Evolutionary conservation across 2,113 vertebrate species (phyloP), one percentile per base, ranked within the genome.

Genomic region (Podarcis cretensis): DNA sequence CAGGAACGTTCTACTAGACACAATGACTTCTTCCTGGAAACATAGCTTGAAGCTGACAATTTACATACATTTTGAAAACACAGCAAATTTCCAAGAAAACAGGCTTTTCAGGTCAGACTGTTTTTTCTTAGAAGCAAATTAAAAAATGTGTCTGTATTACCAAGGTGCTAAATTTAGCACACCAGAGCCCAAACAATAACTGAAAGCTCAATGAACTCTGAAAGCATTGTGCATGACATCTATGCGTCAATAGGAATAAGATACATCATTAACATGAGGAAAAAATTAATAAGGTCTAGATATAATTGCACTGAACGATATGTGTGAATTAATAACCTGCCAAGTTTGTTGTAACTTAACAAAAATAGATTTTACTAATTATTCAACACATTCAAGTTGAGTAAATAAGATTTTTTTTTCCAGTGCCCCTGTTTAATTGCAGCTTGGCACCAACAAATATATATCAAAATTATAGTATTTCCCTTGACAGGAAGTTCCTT

Each of bases 381-480:
- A 97, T 96, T 97, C 96, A 97, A 96, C 94, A 96, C 93, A 96
- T 96, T 94, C 92, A 94, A 97, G 92, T 93, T 96, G 95, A 92
- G 96, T 97, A 97, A 97, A 97, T 97, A 97, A 97, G 97, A 96
- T 14, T 78, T 30, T 66, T 94, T 92, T 94, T 95, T 92, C 95
- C 93, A 96, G 92, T 95, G 95, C 96, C 95, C 95, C 95, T 94
- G 96, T 97, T 97, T 97, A 97, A 97, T 98, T 98, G 96, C 96
- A 97, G 96, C 97, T 98, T 96, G 97, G 96, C 96, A 98, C 97
- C 97, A 98, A 97, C 96, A 97, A 97, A 97, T 97, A 96, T 97
- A 97, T 96, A 97, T 98, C 97, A 98, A 96, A 97, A 97, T 98
- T 96, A 97, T 97, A 97, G 96, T 98, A 97, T 98, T 98, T 98